Evolutionary conservation across 2,888 invertebrate species (phyloP).

Genomic region (Parelbella ahira): DNA sequence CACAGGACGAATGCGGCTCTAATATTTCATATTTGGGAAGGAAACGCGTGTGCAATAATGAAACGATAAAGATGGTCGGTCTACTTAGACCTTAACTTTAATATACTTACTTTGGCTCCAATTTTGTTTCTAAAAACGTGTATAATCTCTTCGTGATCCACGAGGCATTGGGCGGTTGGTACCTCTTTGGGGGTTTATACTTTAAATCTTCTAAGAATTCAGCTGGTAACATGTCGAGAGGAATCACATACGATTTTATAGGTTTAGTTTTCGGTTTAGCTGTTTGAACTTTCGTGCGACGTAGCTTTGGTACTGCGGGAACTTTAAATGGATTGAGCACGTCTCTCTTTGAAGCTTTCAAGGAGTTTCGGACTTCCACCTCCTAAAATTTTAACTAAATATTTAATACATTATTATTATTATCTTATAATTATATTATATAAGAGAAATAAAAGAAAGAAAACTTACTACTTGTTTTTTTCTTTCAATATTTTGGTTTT

Average conservation of each 20-base stretch:
- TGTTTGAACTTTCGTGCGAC: slow-evolving; percentile 30
- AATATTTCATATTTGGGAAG: too few species aligned
- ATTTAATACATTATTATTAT: too few species aligned
- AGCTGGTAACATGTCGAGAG: slow-evolving; percentile 41
- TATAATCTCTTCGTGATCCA: slow-evolving; percentile 69
- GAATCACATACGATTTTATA: slow-evolving; percentile 33
- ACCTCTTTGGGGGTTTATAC: slow-evolving; percentile 67
- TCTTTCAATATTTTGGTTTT: slow-evolving; percentile 45
- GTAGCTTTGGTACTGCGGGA: slow-evolving; percentile 39
- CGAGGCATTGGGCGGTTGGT: slow-evolving; percentile 52
- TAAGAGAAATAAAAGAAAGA: neutral
- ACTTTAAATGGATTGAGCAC: slow-evolving; percentile 43
- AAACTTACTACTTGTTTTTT: slow-evolving; percentile 51
- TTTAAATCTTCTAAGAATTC: slow-evolving; percentile 57
- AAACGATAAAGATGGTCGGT: too few species aligned
- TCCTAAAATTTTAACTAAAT: too few species aligned
- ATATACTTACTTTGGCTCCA: slow-evolving; percentile 59
- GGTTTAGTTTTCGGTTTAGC: slow-evolving; percentile 40
- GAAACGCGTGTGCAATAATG: too few species aligned
- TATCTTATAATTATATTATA: too few species aligned
- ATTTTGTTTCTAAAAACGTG: slow-evolving; percentile 58
- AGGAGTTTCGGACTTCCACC: slow-evolving; percentile 42
- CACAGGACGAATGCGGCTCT: too few species aligned
- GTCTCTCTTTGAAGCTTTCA: slow-evolving; percentile 37
- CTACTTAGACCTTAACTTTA: too few species aligned